These are phyloP conservation scores for Phylloscopus trochiloides DNA, from an alignment of 2,113 vertebrate species.

Conservation along the genomic window DNA sequence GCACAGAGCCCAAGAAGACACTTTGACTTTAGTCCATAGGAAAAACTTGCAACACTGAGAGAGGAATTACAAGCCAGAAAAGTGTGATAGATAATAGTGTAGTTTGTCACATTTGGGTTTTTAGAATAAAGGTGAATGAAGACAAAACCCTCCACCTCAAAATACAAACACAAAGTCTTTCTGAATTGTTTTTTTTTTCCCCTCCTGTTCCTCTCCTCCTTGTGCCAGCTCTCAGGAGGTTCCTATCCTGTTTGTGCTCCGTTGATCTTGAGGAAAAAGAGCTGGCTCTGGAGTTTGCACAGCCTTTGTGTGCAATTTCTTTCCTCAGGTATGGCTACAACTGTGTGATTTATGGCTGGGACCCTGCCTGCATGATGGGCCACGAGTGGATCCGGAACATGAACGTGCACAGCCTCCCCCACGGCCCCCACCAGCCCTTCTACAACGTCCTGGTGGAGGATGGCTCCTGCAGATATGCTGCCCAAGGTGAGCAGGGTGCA, in stretches of 20 bases:
- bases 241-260: not conserved
- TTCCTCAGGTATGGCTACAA: slow-evolving; percentile 86
- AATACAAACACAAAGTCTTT: not conserved
- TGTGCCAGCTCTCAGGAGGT: not conserved
- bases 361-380: slow-evolving; percentile 96
- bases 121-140: no score
- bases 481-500: slow-evolving; percentile 79
- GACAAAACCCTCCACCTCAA: not conserved
- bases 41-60: no score
- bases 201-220: not conserved
- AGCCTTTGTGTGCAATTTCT: not conserved
- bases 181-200: no score
- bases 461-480: slow-evolving; percentile 91
- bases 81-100: no score
- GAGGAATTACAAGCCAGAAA: no score
- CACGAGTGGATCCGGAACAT: slow-evolving; percentile 96
- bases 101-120: no score
- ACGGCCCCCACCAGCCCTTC: slow-evolving; percentile 91
- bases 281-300: not conserved
- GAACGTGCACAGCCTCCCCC: slow-evolving; percentile 91
- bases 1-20: no score
- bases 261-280: not conserved
- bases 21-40: no score
- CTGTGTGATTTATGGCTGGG: slow-evolving; percentile 97
- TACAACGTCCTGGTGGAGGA: slow-evolving; percentile 96